Evolutionary conservation across 2,113 vertebrate genomes (phyloP).

Genomic region (Petaurus breviceps): DNA sequence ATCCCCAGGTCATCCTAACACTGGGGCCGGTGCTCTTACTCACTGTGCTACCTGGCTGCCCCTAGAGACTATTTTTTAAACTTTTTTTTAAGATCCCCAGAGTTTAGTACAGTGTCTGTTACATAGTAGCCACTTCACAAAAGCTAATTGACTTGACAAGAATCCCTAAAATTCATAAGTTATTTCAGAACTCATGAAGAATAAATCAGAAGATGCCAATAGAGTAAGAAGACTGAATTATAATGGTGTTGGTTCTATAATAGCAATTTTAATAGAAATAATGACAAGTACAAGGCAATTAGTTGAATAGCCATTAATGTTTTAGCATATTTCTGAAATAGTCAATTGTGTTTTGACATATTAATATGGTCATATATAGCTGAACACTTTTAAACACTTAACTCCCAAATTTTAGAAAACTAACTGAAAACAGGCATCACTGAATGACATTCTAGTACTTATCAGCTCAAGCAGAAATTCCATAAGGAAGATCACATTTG

Average conservation of each 20-base stretch:
- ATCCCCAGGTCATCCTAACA: too few species aligned
- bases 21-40: too few species aligned
- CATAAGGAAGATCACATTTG: slow-evolving; percentile 62
- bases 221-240: not conserved
- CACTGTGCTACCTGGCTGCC: too few species aligned
- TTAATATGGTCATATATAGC: not conserved
- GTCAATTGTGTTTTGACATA: not conserved
- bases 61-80: too few species aligned
- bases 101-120: not conserved
- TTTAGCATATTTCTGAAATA: not conserved
- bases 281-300: not conserved
- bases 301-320: not conserved
- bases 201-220: not conserved
- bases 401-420: slow-evolving; percentile 37
- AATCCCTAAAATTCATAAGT: not conserved
- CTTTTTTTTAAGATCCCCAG: not conserved
- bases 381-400: not conserved
- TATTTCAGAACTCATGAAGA: not conserved
- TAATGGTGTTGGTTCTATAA: not conserved
- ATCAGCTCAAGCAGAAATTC: slow-evolving; percentile 36
- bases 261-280: slow-evolving; percentile 1
- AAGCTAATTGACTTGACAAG: not conserved
- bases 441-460: slow-evolving; percentile 6
- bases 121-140: not conserved
- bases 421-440: not conserved